These are phyloP conservation scores for Lytechinus pictus DNA, from an alignment of 35 echinoderm and acorn worm genomes.

Conservation along the genomic window DNA sequence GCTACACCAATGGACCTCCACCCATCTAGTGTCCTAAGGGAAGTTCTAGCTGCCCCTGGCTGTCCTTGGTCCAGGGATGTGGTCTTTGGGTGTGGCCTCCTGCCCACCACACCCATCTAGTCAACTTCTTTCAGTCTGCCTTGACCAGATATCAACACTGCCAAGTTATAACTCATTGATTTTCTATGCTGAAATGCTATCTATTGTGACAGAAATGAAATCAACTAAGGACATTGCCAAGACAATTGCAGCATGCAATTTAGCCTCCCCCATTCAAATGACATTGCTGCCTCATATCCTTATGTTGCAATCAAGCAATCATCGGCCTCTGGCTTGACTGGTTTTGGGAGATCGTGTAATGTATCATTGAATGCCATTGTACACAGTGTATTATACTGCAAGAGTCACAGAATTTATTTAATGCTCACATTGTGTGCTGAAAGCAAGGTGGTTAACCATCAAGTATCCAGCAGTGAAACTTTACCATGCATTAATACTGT, in stretches of 20 bases:
- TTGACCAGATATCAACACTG: background rate
- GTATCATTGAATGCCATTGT: background rate
- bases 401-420: background rate
- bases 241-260: background rate
- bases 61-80: background rate
- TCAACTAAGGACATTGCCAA: background rate
- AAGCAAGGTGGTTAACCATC: background rate
- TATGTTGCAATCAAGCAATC: background rate
- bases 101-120: background rate
- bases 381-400: background rate
- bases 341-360: background rate
- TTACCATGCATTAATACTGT: background rate
- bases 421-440: background rate
- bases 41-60: background rate
- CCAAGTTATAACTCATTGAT: background rate
- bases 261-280: background rate
- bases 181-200: background rate
- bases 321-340: background rate
- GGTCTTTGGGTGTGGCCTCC: background rate
- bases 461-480: background rate
- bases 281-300: background rate
- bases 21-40: conserved; percentile 53
- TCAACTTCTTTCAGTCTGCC: background rate
- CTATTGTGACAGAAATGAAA: background rate
- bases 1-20: conserved; percentile 94